Percentiles rank a stretch among this genome's conserved stretches.
Evolutionary conservation across 2,113 vertebrate species (phyloP).

Genomic region (Dryoscopus gambensis): DNA sequence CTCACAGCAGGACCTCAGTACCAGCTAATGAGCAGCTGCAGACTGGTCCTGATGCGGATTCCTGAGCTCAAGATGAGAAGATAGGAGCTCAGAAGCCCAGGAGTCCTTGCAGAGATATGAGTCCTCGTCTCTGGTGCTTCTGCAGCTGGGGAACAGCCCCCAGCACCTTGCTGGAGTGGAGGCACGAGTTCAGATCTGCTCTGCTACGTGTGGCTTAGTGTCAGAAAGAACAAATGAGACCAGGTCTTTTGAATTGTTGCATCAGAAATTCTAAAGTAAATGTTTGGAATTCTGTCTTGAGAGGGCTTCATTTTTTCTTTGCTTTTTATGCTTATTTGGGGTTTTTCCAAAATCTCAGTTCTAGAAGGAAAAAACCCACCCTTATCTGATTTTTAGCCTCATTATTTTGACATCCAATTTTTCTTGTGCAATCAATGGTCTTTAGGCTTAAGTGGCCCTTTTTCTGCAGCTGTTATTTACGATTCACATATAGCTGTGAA

Average conservation of each 20-base stretch:
- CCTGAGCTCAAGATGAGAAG: background rate
- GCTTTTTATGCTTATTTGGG: background rate
- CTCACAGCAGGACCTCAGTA: background rate
- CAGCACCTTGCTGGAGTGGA: background rate
- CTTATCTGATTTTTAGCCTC: background rate
- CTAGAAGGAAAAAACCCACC: background rate
- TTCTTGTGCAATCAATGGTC: background rate
- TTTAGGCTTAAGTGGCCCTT: background rate
- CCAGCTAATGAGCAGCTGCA: background rate
- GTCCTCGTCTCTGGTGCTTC: background rate
- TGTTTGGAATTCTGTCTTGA: background rate
- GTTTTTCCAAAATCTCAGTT: background rate
- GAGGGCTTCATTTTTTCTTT: background rate
- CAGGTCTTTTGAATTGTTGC: background rate
- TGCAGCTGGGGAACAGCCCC: rapidly evolving
- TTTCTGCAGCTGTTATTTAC: slow-evolving; percentile 16
- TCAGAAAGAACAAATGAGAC: background rate
- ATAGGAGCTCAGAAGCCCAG: background rate
- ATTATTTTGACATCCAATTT: background rate
- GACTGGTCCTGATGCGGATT: background rate
- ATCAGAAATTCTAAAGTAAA: background rate
- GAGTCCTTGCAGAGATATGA: background rate
- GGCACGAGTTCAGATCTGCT: background rate
- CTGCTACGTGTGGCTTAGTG: rapidly evolving
- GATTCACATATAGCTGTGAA: background rate